Conservation (phyloP, 2,113 vertebrate genomes). For the Calonectris borealis region DNA sequence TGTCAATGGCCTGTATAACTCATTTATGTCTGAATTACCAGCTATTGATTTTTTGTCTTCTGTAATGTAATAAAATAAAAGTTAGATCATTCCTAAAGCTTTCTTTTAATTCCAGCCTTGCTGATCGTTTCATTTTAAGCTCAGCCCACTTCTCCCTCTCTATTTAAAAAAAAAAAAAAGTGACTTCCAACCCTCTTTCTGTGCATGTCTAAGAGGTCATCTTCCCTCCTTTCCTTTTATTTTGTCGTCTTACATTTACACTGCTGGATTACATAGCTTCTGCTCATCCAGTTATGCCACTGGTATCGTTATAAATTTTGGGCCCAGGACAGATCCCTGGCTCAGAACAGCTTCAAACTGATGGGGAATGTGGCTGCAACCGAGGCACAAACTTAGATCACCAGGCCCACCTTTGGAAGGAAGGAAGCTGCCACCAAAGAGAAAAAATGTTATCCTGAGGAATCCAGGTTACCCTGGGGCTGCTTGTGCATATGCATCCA, state of each 20-base stretch:
- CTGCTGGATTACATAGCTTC: background rate
- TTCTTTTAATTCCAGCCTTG: conserved; percentile 59
- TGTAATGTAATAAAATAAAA: conserved; percentile 77
- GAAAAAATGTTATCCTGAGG: background rate
- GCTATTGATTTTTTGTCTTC: conserved; percentile 76
- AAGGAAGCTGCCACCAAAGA: background rate
- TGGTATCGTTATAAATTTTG: background rate
- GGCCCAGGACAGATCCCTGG: background rate
- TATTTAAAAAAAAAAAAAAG: background rate
- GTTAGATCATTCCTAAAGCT: conserved; percentile 65
- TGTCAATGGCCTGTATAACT: conserved; percentile 82
- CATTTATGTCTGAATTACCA: conserved; percentile 76
- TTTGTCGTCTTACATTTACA: background rate
- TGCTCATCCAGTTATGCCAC: background rate
- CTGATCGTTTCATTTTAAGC: conserved; percentile 26
- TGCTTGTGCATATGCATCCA: background rate
- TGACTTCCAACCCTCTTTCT: background rate
- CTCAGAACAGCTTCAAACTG: background rate
- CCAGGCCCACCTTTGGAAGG: background rate
- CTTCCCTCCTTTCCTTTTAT: background rate
- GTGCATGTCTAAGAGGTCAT: background rate
- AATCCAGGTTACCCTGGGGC: background rate
- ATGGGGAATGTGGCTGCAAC: background rate
- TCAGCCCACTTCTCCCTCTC: background rate
- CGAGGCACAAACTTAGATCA: background rate